Evolutionary conservation across 2,888 invertebrate genomes (phyloP).

Genomic region (Ophion costatus): DNA sequence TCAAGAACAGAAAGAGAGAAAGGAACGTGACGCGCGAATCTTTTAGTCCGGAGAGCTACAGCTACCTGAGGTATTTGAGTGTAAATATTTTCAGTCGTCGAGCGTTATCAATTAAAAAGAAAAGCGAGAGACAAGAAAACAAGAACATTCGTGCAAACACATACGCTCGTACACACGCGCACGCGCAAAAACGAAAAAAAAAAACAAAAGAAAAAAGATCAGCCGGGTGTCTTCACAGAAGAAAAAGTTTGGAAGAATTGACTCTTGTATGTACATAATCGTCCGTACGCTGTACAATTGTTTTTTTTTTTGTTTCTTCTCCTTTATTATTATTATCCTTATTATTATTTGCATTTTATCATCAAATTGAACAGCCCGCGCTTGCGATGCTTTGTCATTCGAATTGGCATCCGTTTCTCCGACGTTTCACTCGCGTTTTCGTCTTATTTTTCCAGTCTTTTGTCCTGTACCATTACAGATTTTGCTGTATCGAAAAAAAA

Average conservation of each 20-base stretch:
- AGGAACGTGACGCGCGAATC: slow-evolving; percentile 32
- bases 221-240: slow-evolving; percentile 55
- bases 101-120: slow-evolving; percentile 48
- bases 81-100: slow-evolving; percentile 69
- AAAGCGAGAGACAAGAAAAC: slow-evolving; percentile 21
- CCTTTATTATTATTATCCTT: slow-evolving; percentile 39
- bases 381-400: slow-evolving; percentile 74
- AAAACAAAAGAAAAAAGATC: slow-evolving; percentile 31
- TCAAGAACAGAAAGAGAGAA: slow-evolving; percentile 27
- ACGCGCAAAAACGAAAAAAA: slow-evolving; percentile 37
- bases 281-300: slow-evolving; percentile 63
- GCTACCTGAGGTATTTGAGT: slow-evolving; percentile 69
- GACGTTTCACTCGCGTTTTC: not conserved
- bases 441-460: not conserved
- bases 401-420: slow-evolving; percentile 22
- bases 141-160: slow-evolving; percentile 50
- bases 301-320: slow-evolving; percentile 40
- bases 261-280: slow-evolving; percentile 70
- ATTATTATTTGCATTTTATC: slow-evolving; percentile 69
- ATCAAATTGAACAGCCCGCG: slow-evolving; percentile 70
- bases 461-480: not conserved
- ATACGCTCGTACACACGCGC: slow-evolving; percentile 54
- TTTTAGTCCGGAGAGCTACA: slow-evolving; percentile 39
- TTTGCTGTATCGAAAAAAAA: not conserved
- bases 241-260: slow-evolving; percentile 73